These are phyloP conservation scores for Schlechtendalia chinensis DNA, from an alignment of 1,140 invertebrate genomes.

Conservation along the genomic window DNA sequence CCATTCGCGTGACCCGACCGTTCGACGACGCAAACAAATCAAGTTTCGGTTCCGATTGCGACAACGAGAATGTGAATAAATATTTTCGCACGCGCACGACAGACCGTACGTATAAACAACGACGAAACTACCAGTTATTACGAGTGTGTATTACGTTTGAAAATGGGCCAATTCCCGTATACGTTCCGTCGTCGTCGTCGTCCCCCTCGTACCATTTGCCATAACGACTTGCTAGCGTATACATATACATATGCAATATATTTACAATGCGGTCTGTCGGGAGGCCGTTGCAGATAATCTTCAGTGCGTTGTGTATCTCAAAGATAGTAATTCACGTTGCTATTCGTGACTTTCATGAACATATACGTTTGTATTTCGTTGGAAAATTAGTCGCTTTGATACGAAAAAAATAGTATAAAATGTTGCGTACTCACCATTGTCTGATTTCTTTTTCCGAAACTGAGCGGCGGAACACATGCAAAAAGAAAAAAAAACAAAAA, in stretches of 20 bases:
- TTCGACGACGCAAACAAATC: too few species aligned
- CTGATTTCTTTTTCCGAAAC: conserved; percentile 55
- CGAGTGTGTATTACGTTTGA: background rate
- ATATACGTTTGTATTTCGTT: background rate
- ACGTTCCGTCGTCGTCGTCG: too few species aligned
- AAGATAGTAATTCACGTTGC: background rate
- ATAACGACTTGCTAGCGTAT: background rate
- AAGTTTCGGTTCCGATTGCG: too few species aligned
- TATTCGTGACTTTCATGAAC: background rate
- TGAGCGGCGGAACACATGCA: conserved; percentile 52
- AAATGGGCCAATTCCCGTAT: background rate
- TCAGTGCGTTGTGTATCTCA: background rate
- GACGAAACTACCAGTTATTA: background rate
- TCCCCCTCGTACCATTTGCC: too few species aligned
- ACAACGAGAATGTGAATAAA: too few species aligned
- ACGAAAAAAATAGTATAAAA: background rate
- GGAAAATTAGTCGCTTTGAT: background rate
- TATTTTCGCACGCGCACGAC: too few species aligned
- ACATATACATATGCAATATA: too few species aligned
- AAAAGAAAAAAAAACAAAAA: conserved; percentile 33
- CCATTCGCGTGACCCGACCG: too few species aligned
- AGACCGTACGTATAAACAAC: background rate
- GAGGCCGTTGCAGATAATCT: background rate
- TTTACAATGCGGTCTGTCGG: background rate
- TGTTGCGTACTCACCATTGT: conserved; percentile 54